These are phyloP conservation scores for Rhaphigaster nebulosa DNA, from an alignment of 2,888 invertebrate genomes.

Conservation along the genomic window DNA sequence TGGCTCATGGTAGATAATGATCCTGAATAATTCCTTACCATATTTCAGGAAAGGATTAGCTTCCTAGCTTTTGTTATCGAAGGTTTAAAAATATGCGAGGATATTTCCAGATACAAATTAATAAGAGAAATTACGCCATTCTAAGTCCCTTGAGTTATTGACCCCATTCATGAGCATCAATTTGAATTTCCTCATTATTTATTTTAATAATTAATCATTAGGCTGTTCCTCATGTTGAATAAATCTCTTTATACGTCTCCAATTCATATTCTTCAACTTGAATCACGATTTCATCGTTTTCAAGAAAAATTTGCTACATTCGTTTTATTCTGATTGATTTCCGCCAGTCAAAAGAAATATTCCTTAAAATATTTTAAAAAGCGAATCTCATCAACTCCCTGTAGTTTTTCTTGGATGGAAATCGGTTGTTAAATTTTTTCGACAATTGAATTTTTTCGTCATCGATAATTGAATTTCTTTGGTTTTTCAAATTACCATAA, in stretches of 20 bases:
- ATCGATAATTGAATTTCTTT: too few relatives aligned
- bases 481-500: too few relatives aligned
- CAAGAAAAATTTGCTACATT: neutral
- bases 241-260: neutral
- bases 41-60: slow-evolving; percentile 11
- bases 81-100: neutral
- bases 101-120: neutral
- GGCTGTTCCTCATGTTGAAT: neutral
- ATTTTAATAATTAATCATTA: neutral
- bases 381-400: too few relatives aligned
- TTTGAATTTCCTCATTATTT: neutral
- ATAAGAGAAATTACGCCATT: neutral
- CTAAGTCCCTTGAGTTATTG: neutral
- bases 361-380: too few relatives aligned
- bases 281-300: neutral
- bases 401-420: too few relatives aligned
- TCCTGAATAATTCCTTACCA: neutral
- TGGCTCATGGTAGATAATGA: slow-evolving; percentile 9
- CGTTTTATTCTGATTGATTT: too few relatives aligned
- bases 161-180: neutral
- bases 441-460: too few relatives aligned
- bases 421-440: too few relatives aligned
- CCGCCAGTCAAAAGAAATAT: too few relatives aligned
- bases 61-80: neutral
- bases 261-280: neutral